phyloP scores from a whole-genome alignment of 2,888 invertebrate genomes.

The Tachina lurida region DNA sequence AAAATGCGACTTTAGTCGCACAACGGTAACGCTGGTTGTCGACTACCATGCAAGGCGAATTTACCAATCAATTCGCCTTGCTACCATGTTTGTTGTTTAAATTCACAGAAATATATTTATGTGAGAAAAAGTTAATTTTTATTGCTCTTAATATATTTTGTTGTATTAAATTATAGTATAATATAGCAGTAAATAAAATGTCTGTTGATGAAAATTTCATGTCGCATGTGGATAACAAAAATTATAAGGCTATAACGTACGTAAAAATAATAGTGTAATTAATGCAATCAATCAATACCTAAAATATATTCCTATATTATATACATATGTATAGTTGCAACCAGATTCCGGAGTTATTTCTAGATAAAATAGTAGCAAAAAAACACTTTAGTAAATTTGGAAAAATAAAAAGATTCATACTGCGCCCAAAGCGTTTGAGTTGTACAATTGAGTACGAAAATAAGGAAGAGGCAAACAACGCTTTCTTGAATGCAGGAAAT shows the following conservation, averaged over 20 bases:
- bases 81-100: too few species aligned
- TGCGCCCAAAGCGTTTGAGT: slow-evolving; percentile 86
- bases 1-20: too few species aligned
- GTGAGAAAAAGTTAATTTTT: too few species aligned
- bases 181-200: slow-evolving; percentile 50
- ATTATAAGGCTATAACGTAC: slow-evolving; percentile 78
- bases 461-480: slow-evolving; percentile 85
- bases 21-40: too few species aligned
- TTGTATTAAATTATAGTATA: not conserved
- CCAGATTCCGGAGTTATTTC: slow-evolving; percentile 86
- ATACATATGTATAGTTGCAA: slow-evolving; percentile 85
- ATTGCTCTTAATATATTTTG: not conserved
- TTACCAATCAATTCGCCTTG: too few species aligned
- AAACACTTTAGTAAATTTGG: slow-evolving; percentile 90
- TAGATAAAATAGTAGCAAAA: slow-evolving; percentile 86
- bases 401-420: slow-evolving; percentile 86
- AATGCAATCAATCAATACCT: not conserved
- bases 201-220: slow-evolving; percentile 68
- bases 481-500: slow-evolving; percentile 85
- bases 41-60: too few species aligned
- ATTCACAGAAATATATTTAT: too few species aligned
- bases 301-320: not conserved
- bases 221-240: slow-evolving; percentile 72
- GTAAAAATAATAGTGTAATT: slow-evolving; percentile 23
- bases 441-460: slow-evolving; percentile 89